Evolutionary conservation across 1,140 invertebrate species (phyloP).

Genomic region (Ganaspis sp.): DNA sequence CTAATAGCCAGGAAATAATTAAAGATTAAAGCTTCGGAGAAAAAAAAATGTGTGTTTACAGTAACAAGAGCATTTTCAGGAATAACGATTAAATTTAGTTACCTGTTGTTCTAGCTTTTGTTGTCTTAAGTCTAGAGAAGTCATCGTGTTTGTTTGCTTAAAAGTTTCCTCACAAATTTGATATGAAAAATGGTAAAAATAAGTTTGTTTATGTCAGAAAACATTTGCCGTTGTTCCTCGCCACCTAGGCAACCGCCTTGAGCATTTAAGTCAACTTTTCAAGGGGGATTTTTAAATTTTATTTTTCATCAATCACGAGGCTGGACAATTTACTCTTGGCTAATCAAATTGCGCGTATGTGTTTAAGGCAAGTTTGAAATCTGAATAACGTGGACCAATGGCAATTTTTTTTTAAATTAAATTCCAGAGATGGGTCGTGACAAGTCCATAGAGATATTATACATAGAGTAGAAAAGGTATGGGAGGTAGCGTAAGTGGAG

Average conservation of each 20-base stretch:
- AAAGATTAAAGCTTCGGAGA: not conserved
- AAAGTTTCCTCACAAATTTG: not conserved
- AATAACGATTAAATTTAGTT: conserved; percentile 47
- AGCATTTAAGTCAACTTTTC: not conserved
- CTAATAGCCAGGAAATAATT: not conserved
- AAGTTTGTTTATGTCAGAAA: conserved; percentile 13
- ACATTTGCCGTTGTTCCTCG: conserved; percentile 17
- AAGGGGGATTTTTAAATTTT: not conserved
- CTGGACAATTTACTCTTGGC: not conserved
- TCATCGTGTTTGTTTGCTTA: conserved; percentile 72
- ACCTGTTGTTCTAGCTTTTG: conserved; percentile 88
- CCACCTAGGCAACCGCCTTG: conserved; percentile 21
- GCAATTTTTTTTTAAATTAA: not conserved
- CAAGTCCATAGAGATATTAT: no score
- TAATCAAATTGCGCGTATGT: not conserved
- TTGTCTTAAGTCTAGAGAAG: conserved; percentile 82
- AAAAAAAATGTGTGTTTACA: not conserved
- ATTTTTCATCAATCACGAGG: not conserved
- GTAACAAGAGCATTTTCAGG: not conserved
- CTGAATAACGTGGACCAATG: not conserved
- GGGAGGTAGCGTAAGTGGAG: no score
- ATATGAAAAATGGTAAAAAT: not conserved
- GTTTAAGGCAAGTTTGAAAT: not conserved
- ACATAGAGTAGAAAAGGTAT: no score
- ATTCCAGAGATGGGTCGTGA: no score